Percentiles rank a stretch among this genome's conserved stretches.
Evolutionary conservation across 2,797 vertebrate species (phyloP).

Genomic region (Myotis pilosus): DNA sequence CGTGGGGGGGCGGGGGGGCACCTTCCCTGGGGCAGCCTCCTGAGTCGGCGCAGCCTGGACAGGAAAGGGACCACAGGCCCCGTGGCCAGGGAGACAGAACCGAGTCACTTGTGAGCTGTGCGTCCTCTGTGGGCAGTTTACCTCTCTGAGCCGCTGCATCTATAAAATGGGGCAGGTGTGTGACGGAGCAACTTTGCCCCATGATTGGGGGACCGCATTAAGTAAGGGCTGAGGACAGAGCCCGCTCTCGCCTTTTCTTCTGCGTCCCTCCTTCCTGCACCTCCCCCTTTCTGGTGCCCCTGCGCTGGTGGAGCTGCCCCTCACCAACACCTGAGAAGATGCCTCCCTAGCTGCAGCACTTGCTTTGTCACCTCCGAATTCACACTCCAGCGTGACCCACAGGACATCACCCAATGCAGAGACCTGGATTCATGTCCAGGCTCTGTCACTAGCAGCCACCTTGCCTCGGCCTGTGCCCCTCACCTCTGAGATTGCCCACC

Average conservation of each 20-base stretch:
- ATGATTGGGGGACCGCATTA: not conserved
- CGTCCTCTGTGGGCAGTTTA: not conserved
- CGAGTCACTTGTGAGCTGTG: not conserved
- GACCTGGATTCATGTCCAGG: not conserved
- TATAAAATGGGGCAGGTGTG: not conserved
- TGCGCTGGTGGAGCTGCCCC: not conserved
- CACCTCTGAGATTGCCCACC: not conserved
- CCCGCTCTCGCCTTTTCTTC: fast-evolving
- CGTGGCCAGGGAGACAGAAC: not conserved
- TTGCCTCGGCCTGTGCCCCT: not conserved
- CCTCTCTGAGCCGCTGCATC: not conserved
- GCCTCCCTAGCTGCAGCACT: not conserved
- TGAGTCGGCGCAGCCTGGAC: not conserved
- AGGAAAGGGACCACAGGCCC: not conserved
- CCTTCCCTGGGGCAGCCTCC: not conserved
- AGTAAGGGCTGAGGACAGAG: not conserved
- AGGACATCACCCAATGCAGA: not conserved
- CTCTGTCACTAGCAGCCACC: not conserved
- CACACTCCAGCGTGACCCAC: fast-evolving
- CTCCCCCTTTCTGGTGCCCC: not conserved
- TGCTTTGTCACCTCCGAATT: not conserved
- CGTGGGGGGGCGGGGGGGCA: no score
- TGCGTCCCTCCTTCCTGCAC: no score
- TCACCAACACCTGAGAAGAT: not conserved
- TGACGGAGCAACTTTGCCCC: not conserved